phyloP scores from a whole-genome alignment of 2,113 vertebrate genomes.

The Caloenas nicobarica region DNA sequence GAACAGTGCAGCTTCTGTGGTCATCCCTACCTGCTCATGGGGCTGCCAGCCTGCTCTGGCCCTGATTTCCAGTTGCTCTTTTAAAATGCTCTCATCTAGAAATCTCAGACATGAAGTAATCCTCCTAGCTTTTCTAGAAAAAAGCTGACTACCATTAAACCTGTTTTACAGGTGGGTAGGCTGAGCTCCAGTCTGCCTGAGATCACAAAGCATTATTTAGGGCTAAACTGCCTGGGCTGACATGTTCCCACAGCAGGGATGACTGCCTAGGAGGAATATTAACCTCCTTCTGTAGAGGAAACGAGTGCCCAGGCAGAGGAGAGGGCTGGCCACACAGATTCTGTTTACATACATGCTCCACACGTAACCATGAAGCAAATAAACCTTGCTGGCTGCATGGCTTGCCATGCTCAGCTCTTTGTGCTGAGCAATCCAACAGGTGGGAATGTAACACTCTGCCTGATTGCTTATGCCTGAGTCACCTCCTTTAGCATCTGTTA shows the following conservation, averaged over 20 bases:
- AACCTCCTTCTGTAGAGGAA: neutral
- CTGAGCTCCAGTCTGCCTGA: neutral
- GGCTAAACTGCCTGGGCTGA: neutral
- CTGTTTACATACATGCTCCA: neutral
- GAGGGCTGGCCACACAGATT: neutral
- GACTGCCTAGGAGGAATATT: neutral
- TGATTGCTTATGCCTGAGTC: slow-evolving; percentile 28
- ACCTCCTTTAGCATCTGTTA: slow-evolving; percentile 12
- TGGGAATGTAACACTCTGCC: neutral
- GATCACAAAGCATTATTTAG: neutral
- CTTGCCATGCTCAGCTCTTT: fast-evolving
- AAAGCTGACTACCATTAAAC: neutral
- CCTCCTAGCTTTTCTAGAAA: neutral
- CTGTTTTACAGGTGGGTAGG: slow-evolving; percentile 27
- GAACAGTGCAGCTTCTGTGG: neutral
- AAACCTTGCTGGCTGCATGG: neutral
- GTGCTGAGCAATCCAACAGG: neutral
- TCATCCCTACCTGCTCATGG: neutral
- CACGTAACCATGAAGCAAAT: neutral
- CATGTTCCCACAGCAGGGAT: neutral
- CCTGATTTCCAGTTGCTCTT: neutral
- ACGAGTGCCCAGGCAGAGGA: neutral
- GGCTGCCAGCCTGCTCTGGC: neutral
- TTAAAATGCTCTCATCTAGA: neutral
- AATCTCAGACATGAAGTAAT: slow-evolving; percentile 35